Base-by-base conservation (phyloP, 1,140 invertebrate genomes). In the honey bee (Apis mellifera) region DNA sequence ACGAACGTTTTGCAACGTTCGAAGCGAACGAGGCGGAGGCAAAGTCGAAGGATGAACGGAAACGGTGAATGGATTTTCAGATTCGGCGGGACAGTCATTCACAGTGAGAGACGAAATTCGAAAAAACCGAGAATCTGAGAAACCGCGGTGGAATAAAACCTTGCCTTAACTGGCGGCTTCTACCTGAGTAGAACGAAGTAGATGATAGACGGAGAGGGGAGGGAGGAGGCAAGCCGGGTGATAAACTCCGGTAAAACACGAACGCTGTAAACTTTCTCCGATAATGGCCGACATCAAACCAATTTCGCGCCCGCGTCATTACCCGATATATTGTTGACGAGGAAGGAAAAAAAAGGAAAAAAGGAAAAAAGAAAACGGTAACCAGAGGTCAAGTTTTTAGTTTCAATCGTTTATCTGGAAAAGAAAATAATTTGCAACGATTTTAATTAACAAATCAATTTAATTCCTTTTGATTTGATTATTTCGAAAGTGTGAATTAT, bases 241-340 rank as follows among this genome's bases (percentile, higher is more conserved):
- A 92, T 92, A 91, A 92, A 91, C 89, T 92, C 84, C 86, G 73
- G 88, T 90, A 89, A 91, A 92, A 90, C 89, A 91, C 89, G 88
- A 92, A 91, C 85, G 88, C 77, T 88, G 87, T 89, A 89, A 92
- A 92, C 86, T 92, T 91, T 92, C 88, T 87, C 89, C 90, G 88
- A 90, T 91, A 92, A 92, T 90, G 88, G 86, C 80, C 85, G 83
- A 91, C 90, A 89, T 91, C 89, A 84, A 89, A 87, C 88, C 90
- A 90, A 92, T 92, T 92, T 92, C 68, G 86, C 86, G 80, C 84
- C 76, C 84, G 72, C 81, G 86, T 90, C 89, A 87, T 91, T 90
- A 92, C 76, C 78, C 85, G 86, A 86, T 87, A 83, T 87, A 89
- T 65, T 77, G 81, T 85, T 77, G 82, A 64, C 78, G 74, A 86